Evolutionary conservation across 1,140 invertebrate genomes (phyloP), one percentile per base, ranked within the genome.

Genomic region (Heliconius melpomene): DNA sequence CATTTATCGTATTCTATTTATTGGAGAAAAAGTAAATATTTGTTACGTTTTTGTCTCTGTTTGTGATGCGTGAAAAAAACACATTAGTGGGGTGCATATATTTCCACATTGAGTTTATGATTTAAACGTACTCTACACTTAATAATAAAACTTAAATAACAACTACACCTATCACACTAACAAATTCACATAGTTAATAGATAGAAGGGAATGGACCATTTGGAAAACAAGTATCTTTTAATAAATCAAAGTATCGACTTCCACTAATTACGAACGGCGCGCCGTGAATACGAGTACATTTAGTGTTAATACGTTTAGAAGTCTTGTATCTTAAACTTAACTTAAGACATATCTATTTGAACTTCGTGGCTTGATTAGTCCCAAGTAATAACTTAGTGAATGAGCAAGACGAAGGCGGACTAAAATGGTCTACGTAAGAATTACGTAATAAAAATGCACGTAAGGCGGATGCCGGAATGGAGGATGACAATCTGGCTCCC

Each of bases 401-500:
- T 66, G 60, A 29, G 60, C 60, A 66, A 66, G 60, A 26, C 60
- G 60, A 66, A 18, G 60, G 60, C 60, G 60, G 60, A 11, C 60
- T 66, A 74, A 40, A 81, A 78, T 78, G 23, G 16, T 54, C 57
- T 20, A 54, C 52, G 72, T 50, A 82, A 77, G 75, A 78, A 89
- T 92, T 90, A 93, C 86, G 86, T 92, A 92, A 92, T 91, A 85
- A 83, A 89, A 92, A 85, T 92, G 91, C 90, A 91, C 83, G 83
- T 90, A 92, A 91, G 89, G 90, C 90, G 92, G 91, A 93, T 93
- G 91, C 87, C 87, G 83, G 89, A 88, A 89, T 88, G 87, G 86
- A 93, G 90, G 88, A 94, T 91, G 90, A 84, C 92, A 93, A 93
- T 91, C 92, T 90, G 82, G 88, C 89, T 91, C 91, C 91, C 93